Base-by-base conservation (phyloP, 1,140 invertebrate species). In the Sitobion miscanthi region DNA sequence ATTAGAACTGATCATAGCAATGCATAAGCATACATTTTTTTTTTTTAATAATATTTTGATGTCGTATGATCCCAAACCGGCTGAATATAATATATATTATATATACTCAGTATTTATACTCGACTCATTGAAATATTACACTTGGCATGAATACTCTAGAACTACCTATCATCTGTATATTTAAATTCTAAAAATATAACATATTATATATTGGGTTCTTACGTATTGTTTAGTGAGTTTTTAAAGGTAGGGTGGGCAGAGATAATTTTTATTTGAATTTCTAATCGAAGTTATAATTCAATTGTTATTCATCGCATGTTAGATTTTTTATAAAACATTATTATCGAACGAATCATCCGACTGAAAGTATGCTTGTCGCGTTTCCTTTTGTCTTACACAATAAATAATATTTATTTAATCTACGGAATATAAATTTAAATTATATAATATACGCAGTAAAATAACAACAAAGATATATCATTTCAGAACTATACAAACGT, bases 271-370 rank as follows among this genome's bases (percentile, higher is more conserved):
- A 35, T 89, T 89, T 42, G 35, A 89, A 89, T 54, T 90, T 90
- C 38, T n/a, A 62, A 14, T 90, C 35, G 23, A 57, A 88, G 35
- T 54, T 38, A 57, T 54, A 52, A 54, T 90, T 77, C 23, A 57
- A 90, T 90, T 90, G 38, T 90, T 90, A 90, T 90, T 90, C 89
- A 90, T 90, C 23, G 14, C 25, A 14, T 45, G 89, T 90, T 69
- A 69, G 38, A 38, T 54, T 54, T 89, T 17, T 45, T 30, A 69
- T 69, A 5, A 54, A 54, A 62, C 17, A n/a, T 90, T 45, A 30
- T 62, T 90, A 62, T 45, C 57, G 11, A 69, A 90, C 23, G 38
- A 69, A 90, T 90, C 25, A 42, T 90, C 38, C 8, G 30, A 62
- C 25, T 6, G 20, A 90, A 69, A 45, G 17, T 69, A 90, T 90